Evolutionary conservation across 2,888 invertebrate genomes (phyloP).

Genomic region (Orthosia gothica): DNA sequence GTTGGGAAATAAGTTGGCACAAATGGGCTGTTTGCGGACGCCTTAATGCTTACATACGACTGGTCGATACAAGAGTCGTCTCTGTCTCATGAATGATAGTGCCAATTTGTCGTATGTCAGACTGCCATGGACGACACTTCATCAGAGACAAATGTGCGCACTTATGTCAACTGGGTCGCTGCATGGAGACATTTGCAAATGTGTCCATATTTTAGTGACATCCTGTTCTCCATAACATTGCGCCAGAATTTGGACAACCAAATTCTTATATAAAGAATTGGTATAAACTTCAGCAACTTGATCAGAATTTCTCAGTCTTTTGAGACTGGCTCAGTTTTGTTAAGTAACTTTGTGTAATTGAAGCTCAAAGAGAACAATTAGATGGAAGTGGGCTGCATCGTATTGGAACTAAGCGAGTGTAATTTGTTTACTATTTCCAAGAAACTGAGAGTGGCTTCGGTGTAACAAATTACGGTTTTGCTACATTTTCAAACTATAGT

Average conservation of each 20-base stretch:
- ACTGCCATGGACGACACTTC: conserved; percentile 1
- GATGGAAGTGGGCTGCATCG: conserved; percentile 9
- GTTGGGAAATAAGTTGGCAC: not conserved
- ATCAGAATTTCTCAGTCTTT: not conserved
- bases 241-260: not conserved
- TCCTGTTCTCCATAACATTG: not conserved
- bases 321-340: conserved; percentile 12
- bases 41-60: conserved; percentile 7
- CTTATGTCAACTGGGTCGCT: conserved; percentile 1
- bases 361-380: conserved; percentile 24
- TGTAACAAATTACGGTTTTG: not conserved
- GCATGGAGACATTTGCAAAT: conserved; percentile 12
- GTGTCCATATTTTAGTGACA: conserved; percentile 7
- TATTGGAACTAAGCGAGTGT: conserved; percentile 20
- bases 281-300: not conserved
- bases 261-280: not conserved
- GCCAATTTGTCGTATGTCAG: conserved; percentile 37
- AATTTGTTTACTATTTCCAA: conserved; percentile 16
- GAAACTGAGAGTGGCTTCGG: not conserved
- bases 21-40: not conserved
- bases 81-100: conserved; percentile 25
- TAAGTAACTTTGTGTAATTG: conserved; percentile 28
- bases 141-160: conserved; percentile 27
- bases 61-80: conserved; percentile 11
- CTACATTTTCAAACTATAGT: not conserved